Evolutionary conservation across 2,797 vertebrate species (phyloP).

Genomic region (Diceros bicornis): DNA sequence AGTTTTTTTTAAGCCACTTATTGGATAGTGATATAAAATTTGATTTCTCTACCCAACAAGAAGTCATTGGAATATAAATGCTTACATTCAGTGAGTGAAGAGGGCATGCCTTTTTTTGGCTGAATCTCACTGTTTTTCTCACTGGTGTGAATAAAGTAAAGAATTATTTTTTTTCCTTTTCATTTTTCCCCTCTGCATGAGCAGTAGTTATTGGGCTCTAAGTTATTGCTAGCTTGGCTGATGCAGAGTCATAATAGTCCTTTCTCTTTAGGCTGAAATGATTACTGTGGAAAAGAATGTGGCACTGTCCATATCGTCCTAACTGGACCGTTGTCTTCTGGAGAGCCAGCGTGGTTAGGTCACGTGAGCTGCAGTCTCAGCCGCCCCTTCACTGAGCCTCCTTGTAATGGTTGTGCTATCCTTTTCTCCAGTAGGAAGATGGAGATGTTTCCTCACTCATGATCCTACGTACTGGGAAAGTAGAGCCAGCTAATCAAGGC

Average conservation of each 20-base stretch:
- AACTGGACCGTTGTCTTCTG: constrained; percentile 58
- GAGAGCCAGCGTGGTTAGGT: not conserved
- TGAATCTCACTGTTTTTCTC: not conserved
- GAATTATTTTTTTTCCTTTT: not conserved
- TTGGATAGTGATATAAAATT: not conserved
- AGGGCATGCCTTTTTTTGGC: not conserved
- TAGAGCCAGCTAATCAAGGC: not conserved
- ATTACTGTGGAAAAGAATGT: constrained; percentile 76
- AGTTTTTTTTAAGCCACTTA: not conserved
- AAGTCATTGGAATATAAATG: not conserved
- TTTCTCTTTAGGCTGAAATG: constrained; percentile 74
- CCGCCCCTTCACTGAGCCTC: not conserved
- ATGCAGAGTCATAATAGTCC: constrained; percentile 54
- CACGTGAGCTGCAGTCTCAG: constrained; percentile 52
- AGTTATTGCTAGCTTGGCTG: constrained; percentile 19
- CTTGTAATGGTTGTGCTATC: not conserved
- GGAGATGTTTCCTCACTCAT: not conserved
- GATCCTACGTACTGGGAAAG: not conserved
- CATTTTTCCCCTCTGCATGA: not conserved
- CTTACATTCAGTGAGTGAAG: not conserved
- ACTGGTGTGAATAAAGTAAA: not conserved
- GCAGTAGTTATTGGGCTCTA: constrained; percentile 18
- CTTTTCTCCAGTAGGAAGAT: not conserved
- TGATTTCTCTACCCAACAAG: not conserved
- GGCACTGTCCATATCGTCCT: constrained; percentile 75